Percentiles rank a stretch among this genome's conserved stretches.
These are phyloP conservation scores for Asbolus verrucosus DNA, from an alignment of 1,140 invertebrate species.

Conservation along the genomic window DNA sequence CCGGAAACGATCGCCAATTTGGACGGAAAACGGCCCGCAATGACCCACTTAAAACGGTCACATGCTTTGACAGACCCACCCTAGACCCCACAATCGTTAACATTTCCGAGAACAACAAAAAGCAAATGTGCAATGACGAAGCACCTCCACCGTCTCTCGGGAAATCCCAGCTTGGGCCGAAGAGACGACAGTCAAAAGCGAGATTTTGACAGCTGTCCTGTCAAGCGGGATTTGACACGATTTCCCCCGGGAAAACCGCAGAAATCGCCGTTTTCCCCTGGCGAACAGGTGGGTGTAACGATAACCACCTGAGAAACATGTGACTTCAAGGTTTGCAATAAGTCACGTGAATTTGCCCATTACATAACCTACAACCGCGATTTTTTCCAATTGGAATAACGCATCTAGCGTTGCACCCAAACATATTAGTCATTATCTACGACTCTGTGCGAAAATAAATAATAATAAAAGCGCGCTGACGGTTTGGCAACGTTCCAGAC, in stretches of 20 bases:
- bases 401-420: slow-evolving; percentile 4
- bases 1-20: neutral
- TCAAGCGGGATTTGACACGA: neutral
- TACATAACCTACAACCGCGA: slow-evolving; percentile 13
- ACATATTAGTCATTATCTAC: slow-evolving; percentile 35
- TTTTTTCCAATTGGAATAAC: neutral
- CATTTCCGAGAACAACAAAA: no score
- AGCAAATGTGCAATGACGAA: no score
- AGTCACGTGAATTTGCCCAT: slow-evolving; percentile 45
- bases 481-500: neutral
- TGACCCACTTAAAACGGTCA: slow-evolving; percentile 54
- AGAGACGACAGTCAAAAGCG: no score
- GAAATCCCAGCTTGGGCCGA: no score
- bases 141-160: no score
- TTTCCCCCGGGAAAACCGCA: neutral
- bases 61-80: slow-evolving; percentile 56
- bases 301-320: slow-evolving; percentile 47
- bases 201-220: neutral
- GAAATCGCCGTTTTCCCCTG: neutral
- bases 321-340: slow-evolving; percentile 45
- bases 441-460: slow-evolving; percentile 15
- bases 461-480: neutral
- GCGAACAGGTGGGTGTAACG: slow-evolving; percentile 44
- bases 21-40: neutral
- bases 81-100: slow-evolving; percentile 3